A percentile compares a stretch with the other conserved stretches of the same genome.
Conservation (phyloP, 2,888 invertebrate genomes). For the Apamea anceps region DNA sequence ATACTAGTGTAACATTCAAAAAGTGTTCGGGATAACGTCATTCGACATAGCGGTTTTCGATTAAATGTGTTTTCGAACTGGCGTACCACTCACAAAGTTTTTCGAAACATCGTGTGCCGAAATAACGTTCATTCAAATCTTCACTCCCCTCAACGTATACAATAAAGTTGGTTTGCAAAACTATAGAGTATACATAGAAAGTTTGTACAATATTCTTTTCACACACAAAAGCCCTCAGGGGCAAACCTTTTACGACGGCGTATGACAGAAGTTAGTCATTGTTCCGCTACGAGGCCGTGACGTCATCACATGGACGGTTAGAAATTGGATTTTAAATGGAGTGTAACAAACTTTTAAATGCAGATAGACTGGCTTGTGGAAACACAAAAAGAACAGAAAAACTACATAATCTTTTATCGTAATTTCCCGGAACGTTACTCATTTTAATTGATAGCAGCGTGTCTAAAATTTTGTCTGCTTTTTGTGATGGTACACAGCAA, state of each 20-base stretch:
- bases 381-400: background rate
- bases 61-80: background rate
- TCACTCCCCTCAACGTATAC: constrained; percentile 3
- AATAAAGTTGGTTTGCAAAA: constrained; percentile 45
- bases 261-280: constrained; percentile 52
- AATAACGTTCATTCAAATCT: background rate
- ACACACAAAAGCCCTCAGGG: constrained; percentile 35
- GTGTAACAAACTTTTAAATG: background rate
- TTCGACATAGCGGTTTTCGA: background rate
- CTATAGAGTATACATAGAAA: constrained; percentile 22
- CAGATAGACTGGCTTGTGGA: background rate
- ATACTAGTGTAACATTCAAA: background rate
- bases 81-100: background rate
- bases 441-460: background rate
- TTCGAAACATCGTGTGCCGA: background rate
- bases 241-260: constrained; percentile 53
- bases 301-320: constrained; percentile 25
- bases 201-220: constrained; percentile 39
- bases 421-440: background rate
- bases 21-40: background rate
- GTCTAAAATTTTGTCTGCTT: background rate
- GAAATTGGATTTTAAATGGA: constrained; percentile 50
- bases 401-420: background rate
- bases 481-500: background rate
- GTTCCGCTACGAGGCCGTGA: constrained; percentile 30